Conservation (phyloP, 2,888 invertebrate genomes). For the Drosophila testacea region DNA sequence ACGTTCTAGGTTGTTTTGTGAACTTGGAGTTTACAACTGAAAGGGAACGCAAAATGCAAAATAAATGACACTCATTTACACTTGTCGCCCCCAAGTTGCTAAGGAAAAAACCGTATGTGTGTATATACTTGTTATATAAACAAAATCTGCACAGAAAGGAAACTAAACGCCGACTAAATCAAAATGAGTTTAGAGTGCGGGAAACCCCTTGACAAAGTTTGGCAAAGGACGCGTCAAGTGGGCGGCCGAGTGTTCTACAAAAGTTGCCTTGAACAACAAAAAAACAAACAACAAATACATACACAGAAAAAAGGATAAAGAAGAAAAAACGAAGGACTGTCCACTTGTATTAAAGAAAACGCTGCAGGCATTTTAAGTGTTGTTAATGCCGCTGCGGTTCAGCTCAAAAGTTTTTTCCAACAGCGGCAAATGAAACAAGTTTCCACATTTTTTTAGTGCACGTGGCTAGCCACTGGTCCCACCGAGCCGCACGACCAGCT, state of each 20-base stretch:
- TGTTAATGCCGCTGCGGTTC: constrained; percentile 74
- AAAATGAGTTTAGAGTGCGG: constrained; percentile 63
- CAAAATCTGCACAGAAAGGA: constrained; percentile 46
- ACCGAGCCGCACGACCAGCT: constrained; percentile 18
- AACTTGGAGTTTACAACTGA: constrained; percentile 21
- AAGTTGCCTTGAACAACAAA: constrained; percentile 41
- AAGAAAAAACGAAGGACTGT: constrained; percentile 59
- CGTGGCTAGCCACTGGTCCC: constrained; percentile 58
- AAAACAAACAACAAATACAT: constrained; percentile 8
- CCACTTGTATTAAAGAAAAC: constrained; percentile 77
- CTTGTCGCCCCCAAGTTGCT: constrained; percentile 53
- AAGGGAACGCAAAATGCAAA: constrained; percentile 45
- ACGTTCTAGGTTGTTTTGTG: constrained; percentile 19
- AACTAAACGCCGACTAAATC: constrained; percentile 73
- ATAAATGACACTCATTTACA: constrained; percentile 74
- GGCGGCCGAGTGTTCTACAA: constrained; percentile 49
- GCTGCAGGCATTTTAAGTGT: constrained; percentile 79
- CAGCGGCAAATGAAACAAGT: constrained; percentile 76
- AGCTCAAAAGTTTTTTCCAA: constrained; percentile 66
- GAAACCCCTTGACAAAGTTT: constrained; percentile 58
- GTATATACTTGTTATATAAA: constrained; percentile 40
- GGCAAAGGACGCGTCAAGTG: constrained; percentile 59
- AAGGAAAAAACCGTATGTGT: constrained; percentile 12
- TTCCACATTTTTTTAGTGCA: constrained; percentile 62
- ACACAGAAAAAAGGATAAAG: constrained; percentile 30